Conservation (phyloP, 1,140 invertebrate genomes). For the Drosophila triauraria region DNA sequence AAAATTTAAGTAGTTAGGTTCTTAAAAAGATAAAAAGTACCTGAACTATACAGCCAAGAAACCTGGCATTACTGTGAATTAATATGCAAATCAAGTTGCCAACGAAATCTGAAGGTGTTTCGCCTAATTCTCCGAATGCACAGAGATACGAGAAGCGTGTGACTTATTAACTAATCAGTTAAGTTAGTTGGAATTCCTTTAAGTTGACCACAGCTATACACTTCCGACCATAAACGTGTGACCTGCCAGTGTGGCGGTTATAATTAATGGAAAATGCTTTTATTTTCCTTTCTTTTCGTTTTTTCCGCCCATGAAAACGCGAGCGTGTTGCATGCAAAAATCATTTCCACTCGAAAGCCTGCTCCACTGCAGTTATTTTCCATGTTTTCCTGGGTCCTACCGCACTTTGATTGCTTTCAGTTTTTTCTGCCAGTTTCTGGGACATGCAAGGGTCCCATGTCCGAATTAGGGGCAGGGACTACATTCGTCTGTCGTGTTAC, state of each 20-base stretch:
- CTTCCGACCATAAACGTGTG: constrained; percentile 55
- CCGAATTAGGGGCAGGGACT: constrained; percentile 60
- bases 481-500: constrained; percentile 37
- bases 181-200: constrained; percentile 10
- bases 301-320: not conserved
- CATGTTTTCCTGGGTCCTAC: constrained; percentile 55
- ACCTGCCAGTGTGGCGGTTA: constrained; percentile 5
- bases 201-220: constrained; percentile 17
- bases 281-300: not conserved
- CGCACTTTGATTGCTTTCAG: constrained; percentile 22
- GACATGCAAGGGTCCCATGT: constrained; percentile 40
- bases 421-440: constrained; percentile 10
- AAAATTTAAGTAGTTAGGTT: not conserved
- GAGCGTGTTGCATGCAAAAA: constrained; percentile 74
- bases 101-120: constrained; percentile 16
- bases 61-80: constrained; percentile 12
- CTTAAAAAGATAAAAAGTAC: not conserved
- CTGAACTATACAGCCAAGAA: not conserved
- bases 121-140: constrained; percentile 12
- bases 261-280: constrained; percentile 37
- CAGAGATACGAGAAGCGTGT: constrained; percentile 1
- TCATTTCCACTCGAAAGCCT: constrained; percentile 72
- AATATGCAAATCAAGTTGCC: constrained; percentile 55
- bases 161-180: constrained; percentile 42
- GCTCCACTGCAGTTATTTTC: constrained; percentile 73